These are phyloP conservation scores for Engraulis encrasicolus DNA, from an alignment of 2,113 vertebrate species.

Conservation along the genomic window DNA sequence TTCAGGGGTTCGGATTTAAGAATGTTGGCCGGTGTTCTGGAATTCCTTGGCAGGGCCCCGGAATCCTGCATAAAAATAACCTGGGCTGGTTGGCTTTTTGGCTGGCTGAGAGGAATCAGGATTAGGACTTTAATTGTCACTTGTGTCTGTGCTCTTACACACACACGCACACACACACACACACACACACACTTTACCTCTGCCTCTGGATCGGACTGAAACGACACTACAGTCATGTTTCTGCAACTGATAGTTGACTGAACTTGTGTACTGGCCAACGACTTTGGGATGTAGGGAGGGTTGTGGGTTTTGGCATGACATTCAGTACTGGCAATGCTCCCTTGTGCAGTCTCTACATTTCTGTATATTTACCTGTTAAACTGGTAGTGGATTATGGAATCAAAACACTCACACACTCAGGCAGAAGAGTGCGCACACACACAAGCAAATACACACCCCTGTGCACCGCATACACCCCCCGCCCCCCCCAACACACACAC, in stretches of 20 bases:
- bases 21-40: conserved; percentile 53
- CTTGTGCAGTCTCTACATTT: too few species aligned
- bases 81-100: conserved; percentile 53
- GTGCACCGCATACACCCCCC: too few species aligned
- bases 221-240: background rate
- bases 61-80: conserved; percentile 47
- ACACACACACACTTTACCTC: too few species aligned
- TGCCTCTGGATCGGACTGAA: background rate
- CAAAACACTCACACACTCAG: background rate
- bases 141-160: conserved; percentile 43
- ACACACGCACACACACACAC: conserved; percentile 46
- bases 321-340: too few species aligned
- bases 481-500: too few species aligned
- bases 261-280: background rate
- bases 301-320: background rate
- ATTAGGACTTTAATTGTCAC: conserved; percentile 57
- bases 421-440: too few species aligned
- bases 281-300: background rate
- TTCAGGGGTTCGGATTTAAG: conserved; percentile 56
- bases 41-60: conserved; percentile 56
- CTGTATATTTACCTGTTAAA: too few species aligned
- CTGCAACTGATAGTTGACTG: background rate
- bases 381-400: too few species aligned
- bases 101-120: conserved; percentile 48
- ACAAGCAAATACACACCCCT: too few species aligned